Percentiles rank a stretch among this genome's conserved stretches.
Conservation (phyloP, 1,140 invertebrate species). For the Heterodera carotae region DNA sequence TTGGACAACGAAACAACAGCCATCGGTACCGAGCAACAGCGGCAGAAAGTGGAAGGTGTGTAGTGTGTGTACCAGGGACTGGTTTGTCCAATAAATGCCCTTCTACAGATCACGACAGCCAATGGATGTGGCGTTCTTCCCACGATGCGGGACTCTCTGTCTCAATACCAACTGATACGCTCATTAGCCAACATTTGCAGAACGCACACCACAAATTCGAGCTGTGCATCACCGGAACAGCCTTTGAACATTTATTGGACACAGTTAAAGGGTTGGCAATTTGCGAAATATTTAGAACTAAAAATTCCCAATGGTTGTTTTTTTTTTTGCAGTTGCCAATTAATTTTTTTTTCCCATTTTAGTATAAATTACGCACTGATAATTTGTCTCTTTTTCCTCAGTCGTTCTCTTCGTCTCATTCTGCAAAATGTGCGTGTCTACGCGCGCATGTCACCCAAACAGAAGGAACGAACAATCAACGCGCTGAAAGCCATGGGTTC, state of each 20-base stretch:
- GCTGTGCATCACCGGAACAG: slow-evolving; percentile 89
- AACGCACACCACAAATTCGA: slow-evolving; percentile 76
- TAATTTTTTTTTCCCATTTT: neutral
- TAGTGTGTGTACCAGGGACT: too few species aligned
- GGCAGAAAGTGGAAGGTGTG: too few species aligned
- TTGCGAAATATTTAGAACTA: slow-evolving; percentile 12
- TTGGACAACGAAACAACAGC: slow-evolving; percentile 54
- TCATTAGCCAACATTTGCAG: slow-evolving; percentile 23
- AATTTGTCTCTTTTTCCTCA: neutral
- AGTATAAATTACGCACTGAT: too few species aligned
- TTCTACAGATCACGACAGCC: too few species aligned
- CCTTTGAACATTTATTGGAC: slow-evolving; percentile 51
- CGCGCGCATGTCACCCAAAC: slow-evolving; percentile 90
- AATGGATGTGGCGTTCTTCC: slow-evolving; percentile 32
- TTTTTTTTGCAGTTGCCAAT: neutral
- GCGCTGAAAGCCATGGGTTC: slow-evolving; percentile 84
- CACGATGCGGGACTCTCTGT: slow-evolving; percentile 1
- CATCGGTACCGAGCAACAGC: neutral
- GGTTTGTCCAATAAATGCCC: too few species aligned
- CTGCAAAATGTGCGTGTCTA: slow-evolving; percentile 77
- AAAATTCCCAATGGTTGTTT: too few species aligned
- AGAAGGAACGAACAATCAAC: slow-evolving; percentile 92
- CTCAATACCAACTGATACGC: slow-evolving; percentile 69
- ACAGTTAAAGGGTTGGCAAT: slow-evolving; percentile 10
- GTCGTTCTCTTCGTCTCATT: neutral